Evolutionary conservation across 2,113 vertebrate genomes (phyloP).

Genomic region (Dipodomys stephensi): DNA sequence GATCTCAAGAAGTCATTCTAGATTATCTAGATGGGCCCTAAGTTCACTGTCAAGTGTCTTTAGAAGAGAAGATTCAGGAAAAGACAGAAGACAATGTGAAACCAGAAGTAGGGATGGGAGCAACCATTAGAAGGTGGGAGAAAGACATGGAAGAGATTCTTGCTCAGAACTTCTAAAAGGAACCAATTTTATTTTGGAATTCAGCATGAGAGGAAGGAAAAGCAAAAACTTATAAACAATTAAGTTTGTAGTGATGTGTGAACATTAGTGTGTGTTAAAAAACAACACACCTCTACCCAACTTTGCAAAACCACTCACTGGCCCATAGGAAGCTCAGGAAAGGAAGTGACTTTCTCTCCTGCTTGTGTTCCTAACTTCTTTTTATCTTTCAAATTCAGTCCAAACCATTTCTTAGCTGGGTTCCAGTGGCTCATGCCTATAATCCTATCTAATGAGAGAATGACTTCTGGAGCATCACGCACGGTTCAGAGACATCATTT

Average conservation of each 20-base stretch:
- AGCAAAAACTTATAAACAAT: neutral
- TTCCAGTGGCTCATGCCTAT: too few species aligned
- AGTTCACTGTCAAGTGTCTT: neutral
- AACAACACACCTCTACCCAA: neutral
- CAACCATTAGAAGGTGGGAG: neutral
- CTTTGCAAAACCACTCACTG: neutral
- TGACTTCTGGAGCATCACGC: too few species aligned
- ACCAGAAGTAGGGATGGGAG: fast-evolving
- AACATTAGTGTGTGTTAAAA: neutral
- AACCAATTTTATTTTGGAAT: neutral
- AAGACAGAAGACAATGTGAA: neutral
- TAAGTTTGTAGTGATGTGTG: neutral
- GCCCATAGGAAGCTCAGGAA: neutral
- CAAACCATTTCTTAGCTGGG: neutral
- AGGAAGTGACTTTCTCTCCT: neutral
- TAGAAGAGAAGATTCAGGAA: neutral
- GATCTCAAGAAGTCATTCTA: neutral
- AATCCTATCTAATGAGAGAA: neutral
- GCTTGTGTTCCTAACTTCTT: too few species aligned
- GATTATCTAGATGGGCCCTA: neutral
- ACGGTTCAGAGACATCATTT: too few species aligned
- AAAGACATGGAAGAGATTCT: neutral
- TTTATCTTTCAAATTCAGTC: neutral
- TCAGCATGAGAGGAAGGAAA: neutral
- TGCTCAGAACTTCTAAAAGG: neutral